These are phyloP conservation scores for Cygnus olor DNA, from an alignment of 2,797 vertebrate species.

Conservation along the genomic window DNA sequence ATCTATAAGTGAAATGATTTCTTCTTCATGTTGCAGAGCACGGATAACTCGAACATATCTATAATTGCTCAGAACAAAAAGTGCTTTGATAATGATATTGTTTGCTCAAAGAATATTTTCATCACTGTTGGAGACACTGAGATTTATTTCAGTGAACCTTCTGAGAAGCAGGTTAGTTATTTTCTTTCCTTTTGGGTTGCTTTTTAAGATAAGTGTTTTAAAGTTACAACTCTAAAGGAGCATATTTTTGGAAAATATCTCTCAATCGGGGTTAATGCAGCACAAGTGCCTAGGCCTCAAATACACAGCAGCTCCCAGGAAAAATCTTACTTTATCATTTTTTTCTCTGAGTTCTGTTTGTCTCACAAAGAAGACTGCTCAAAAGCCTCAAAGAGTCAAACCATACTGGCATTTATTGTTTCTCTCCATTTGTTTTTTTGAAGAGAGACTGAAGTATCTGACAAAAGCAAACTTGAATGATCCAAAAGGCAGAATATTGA, in stretches of 20 bases:
- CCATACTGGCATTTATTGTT: background rate
- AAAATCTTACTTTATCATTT: background rate
- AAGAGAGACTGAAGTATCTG: background rate
- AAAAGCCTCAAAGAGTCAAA: background rate
- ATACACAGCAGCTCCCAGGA: background rate
- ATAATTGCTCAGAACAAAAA: constrained; percentile 96
- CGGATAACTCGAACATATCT: constrained; percentile 89
- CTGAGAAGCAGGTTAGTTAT: constrained; percentile 89
- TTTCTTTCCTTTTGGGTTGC: constrained; percentile 14
- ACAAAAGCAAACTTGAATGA: background rate
- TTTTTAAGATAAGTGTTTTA: constrained; percentile 20
- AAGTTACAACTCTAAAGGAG: background rate
- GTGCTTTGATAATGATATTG: constrained; percentile 98
- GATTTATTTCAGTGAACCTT: constrained; percentile 93
- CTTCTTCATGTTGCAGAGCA: constrained; percentile 82
- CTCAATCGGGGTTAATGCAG: background rate
- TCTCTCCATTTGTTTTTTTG: background rate
- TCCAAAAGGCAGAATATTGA: background rate
- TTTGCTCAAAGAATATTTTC: constrained; percentile 95
- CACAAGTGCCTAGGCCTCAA: background rate
- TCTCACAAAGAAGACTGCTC: background rate
- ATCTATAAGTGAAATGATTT: constrained; percentile 39
- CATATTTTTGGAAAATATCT: background rate
- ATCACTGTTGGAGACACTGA: constrained; percentile 92
- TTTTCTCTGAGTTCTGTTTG: background rate